Evolutionary conservation across 2,888 invertebrate genomes (phyloP), one percentile per base, ranked within the genome.

Genomic region (Lamellibrachia satsuma): DNA sequence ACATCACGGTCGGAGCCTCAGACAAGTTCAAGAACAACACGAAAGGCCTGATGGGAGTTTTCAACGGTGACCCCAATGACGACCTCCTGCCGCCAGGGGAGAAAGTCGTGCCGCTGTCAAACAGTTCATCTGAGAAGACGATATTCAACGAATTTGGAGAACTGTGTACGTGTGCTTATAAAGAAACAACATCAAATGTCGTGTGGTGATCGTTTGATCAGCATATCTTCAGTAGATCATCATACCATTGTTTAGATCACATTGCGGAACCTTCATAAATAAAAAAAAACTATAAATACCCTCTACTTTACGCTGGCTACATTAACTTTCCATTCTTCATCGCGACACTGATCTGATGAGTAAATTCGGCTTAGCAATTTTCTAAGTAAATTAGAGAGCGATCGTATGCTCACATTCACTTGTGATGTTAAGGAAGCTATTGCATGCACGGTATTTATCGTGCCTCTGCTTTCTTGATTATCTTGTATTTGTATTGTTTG

Each of bases 31-130:
- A 75, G n/a, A n/a, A 91, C 91, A 91, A 91, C 91, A 52, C 52
- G 11, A 91, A 91, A 39, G 91, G 91, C 27, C 57, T 91, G 57
- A 91, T 91, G 57, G 91, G 91, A 52, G 27, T 39, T 22, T 91
- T 91, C 91, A 91, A 91, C 27, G 91, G 55, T 22, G 52, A 92
- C 92, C 39, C 90, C 4, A 39, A 15, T 3, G 92, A 92, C 75
- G 92, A 92, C 91, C 91, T 91, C 22, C 39, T 52, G 57, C 52
- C 91, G 9, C 91, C 91, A 39, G 52, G 27, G 15, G 55, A 22
- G 52, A 39, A 52, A 2, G 57, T 55, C n/a, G 27, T 91, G 52
- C 27, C 91, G 15, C 91, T 91, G 39, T 27, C 91, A 51, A 91
- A 51, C 22, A 91, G 52, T 39, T 91, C 91, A 4, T 91, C 91